Evolutionary conservation across 1,140 invertebrate species (phyloP).

Genomic region (Drosophila bipectinata): DNA sequence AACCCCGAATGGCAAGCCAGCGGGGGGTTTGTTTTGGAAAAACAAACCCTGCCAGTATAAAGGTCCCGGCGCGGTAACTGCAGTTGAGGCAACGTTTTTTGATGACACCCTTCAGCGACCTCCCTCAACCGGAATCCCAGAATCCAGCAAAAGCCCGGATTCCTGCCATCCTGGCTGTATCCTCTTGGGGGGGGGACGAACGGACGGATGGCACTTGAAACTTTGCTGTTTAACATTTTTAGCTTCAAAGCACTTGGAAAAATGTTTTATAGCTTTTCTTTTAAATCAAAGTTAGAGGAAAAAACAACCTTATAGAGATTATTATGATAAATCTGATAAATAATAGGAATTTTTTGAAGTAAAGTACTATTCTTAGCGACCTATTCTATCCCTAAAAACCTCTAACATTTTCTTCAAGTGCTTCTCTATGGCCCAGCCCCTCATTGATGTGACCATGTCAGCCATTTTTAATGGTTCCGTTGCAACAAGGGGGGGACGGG

Average conservation of each 20-base stretch:
- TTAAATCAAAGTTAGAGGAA: too few relatives aligned
- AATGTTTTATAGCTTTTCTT: not conserved
- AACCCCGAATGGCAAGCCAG: slow-evolving; percentile 49
- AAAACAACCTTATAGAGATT: too few relatives aligned
- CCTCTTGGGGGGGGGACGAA: slow-evolving; percentile 2
- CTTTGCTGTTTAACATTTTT: slow-evolving; percentile 48
- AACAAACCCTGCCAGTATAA: not conserved
- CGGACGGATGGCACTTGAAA: slow-evolving; percentile 25
- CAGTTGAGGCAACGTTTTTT: slow-evolving; percentile 36
- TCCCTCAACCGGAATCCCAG: slow-evolving; percentile 32
- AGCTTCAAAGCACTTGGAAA: slow-evolving; percentile 5
- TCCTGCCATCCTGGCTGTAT: not conserved
- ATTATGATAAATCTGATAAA: too few relatives aligned
- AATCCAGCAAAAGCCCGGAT: not conserved
- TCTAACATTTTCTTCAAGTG: slow-evolving; percentile 3
- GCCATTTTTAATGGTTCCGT: slow-evolving; percentile 73
- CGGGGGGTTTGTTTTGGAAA: slow-evolving; percentile 23
- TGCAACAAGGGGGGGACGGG: slow-evolving; percentile 20
- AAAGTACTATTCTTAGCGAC: too few relatives aligned
- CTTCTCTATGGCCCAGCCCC: slow-evolving; percentile 32
- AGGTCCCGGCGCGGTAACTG: not conserved
- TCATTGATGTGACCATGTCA: slow-evolving; percentile 60
- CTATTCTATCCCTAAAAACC: not conserved
- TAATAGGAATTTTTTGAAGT: too few relatives aligned
- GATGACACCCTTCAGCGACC: slow-evolving; percentile 52